A percentile compares a stretch with the other conserved stretches of the same genome.
Evolutionary conservation across 2,888 invertebrate species (phyloP).

Genomic region (Ectobius pallidus): DNA sequence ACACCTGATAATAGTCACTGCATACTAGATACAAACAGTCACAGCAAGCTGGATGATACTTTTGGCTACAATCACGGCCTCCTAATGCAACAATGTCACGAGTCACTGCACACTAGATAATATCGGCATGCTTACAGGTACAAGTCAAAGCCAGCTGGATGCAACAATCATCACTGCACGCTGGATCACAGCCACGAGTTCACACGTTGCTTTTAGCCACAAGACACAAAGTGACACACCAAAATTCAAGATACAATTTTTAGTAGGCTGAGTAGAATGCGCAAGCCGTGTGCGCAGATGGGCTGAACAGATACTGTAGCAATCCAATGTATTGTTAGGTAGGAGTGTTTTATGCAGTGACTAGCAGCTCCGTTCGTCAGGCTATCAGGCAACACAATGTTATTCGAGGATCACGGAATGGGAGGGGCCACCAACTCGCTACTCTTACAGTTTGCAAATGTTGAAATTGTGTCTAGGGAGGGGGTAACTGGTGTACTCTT

Average conservation of each 20-base stretch:
- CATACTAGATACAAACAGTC: too few relatives aligned
- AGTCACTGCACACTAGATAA: too few relatives aligned
- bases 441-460: slow-evolving; percentile 6
- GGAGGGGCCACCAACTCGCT: neutral
- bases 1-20: too few relatives aligned
- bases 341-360: neutral
- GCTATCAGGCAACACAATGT: neutral
- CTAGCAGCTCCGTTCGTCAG: neutral
- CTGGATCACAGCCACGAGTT: too few relatives aligned
- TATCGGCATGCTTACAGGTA: too few relatives aligned
- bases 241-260: neutral
- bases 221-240: too few relatives aligned
- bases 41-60: too few relatives aligned
- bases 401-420: neutral
- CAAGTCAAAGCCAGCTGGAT: too few relatives aligned
- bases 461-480: neutral
- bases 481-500: slow-evolving; percentile 6
- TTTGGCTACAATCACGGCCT: too few relatives aligned
- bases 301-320: slow-evolving; percentile 1
- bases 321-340: neutral
- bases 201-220: too few relatives aligned
- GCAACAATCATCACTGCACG: too few relatives aligned
- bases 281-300: neutral
- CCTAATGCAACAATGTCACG: too few relatives aligned
- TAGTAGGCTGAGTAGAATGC: neutral